Percentiles rank a stretch among this genome's conserved stretches.
phyloP scores from a whole-genome alignment of 2,888 invertebrate genomes.

The Arctia plantaginis region DNA sequence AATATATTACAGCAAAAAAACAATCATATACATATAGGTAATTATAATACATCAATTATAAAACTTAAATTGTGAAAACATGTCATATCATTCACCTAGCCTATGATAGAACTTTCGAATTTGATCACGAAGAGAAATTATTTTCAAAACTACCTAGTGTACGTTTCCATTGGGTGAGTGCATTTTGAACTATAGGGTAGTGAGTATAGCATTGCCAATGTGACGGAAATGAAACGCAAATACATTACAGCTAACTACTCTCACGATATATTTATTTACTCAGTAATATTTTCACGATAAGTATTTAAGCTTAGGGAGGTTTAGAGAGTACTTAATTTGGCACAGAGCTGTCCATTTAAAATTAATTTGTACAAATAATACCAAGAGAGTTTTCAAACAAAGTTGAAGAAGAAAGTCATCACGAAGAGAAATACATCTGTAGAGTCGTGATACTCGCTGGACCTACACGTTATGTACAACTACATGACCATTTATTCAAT shows the following conservation, averaged over 20 bases:
- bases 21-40: slow-evolving; percentile 59
- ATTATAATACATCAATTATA: slow-evolving; percentile 65
- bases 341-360: slow-evolving; percentile 69
- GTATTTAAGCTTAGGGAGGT: slow-evolving; percentile 58
- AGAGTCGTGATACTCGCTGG: slow-evolving; percentile 21
- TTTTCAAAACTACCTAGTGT: slow-evolving; percentile 85
- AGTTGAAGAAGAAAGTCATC: slow-evolving; percentile 42
- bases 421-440: slow-evolving; percentile 24
- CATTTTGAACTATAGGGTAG: slow-evolving; percentile 82
- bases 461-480: slow-evolving; percentile 19
- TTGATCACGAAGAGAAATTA: slow-evolving; percentile 86
- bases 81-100: slow-evolving; percentile 84
- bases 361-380: slow-evolving; percentile 41
- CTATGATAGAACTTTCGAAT: slow-evolving; percentile 86
- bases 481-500: slow-evolving; percentile 10
- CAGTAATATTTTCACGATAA: slow-evolving; percentile 70
- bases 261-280: slow-evolving; percentile 74
- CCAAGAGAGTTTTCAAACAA: slow-evolving; percentile 38
- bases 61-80: slow-evolving; percentile 69
- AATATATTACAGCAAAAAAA: slow-evolving; percentile 61
- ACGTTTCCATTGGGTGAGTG: slow-evolving; percentile 79
- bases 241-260: slow-evolving; percentile 83
- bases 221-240: slow-evolving; percentile 78
- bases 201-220: slow-evolving; percentile 77
- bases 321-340: slow-evolving; percentile 77